These are phyloP conservation scores for Eulacestoma nigropectus DNA, from an alignment of 2,113 vertebrate species.

Conservation along the genomic window DNA sequence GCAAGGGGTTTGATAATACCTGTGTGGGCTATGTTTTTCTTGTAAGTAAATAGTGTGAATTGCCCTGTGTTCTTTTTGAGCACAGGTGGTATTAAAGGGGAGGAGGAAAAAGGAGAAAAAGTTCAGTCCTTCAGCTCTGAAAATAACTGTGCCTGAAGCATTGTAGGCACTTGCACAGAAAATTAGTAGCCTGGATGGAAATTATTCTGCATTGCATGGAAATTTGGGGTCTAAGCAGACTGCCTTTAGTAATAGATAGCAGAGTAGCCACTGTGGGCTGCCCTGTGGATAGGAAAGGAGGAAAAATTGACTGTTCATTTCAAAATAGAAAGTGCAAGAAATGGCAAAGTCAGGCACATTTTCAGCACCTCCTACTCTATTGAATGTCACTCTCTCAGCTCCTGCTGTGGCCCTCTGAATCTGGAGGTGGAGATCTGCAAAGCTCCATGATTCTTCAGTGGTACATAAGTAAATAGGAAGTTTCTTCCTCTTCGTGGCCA, in stretches of 20 bases:
- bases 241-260: not conserved
- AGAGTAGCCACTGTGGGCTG: not conserved
- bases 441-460: not conserved
- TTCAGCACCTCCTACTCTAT: not conserved
- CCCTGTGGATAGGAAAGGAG: not conserved
- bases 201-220: not conserved
- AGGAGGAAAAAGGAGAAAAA: not conserved
- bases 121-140: not conserved
- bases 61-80: not conserved
- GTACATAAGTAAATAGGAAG: not conserved
- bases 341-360: not conserved
- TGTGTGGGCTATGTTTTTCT: not conserved
- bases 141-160: not conserved
- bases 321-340: constrained; percentile 1
- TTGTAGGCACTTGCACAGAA: not conserved
- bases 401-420: not conserved
- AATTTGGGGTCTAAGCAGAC: not conserved
- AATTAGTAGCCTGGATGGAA: not conserved
- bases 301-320: not conserved
- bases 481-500: not conserved
- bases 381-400: not conserved
- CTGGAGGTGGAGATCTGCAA: not conserved
- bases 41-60: not conserved
- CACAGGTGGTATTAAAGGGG: not conserved
- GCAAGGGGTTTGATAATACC: not conserved